phyloP scores from a whole-genome alignment of 2,888 invertebrate genomes.

The Teleiodes luculella region DNA sequence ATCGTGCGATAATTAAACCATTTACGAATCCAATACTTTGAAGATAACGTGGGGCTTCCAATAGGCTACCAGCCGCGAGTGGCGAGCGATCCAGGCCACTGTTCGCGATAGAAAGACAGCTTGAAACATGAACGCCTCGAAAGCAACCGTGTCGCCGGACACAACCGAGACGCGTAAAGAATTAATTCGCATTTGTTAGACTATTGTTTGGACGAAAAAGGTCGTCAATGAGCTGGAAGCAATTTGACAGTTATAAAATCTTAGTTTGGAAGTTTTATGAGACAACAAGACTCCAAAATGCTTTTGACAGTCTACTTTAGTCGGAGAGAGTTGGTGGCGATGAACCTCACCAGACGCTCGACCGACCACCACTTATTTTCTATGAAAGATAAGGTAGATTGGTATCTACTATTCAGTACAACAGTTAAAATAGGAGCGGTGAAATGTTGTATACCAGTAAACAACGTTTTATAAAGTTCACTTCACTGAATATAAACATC shows the following conservation, averaged over 20 bases:
- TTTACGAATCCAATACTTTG: constrained; percentile 45
- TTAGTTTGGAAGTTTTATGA: neutral
- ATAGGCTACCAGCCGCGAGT: constrained; percentile 44
- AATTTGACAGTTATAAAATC: constrained; percentile 35
- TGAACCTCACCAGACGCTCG: constrained; percentile 11
- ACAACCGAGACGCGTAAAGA: constrained; percentile 67
- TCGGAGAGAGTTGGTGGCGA: constrained; percentile 19
- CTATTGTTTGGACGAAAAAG: constrained; percentile 67
- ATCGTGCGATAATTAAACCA: constrained; percentile 57
- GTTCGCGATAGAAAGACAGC: constrained; percentile 68
- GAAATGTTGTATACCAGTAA: constrained; percentile 9
- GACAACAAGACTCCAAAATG: neutral
- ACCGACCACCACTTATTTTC: neutral
- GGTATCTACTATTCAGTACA: neutral
- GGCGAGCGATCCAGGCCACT: constrained; percentile 63
- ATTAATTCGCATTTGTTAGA: constrained; percentile 69
- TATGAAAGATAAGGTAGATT: neutral
- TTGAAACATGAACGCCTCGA: constrained; percentile 66
- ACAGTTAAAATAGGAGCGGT: neutral
- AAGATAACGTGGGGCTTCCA: constrained; percentile 54
- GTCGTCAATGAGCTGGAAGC: constrained; percentile 48
- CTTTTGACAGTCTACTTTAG: constrained; percentile 17
- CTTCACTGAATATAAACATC: constrained; percentile 67
- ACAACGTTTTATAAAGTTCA: constrained; percentile 48
- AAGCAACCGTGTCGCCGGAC: constrained; percentile 71